phyloP scores from a whole-genome alignment of 2,113 vertebrate genomes.

The Acinonyx jubatus region DNA sequence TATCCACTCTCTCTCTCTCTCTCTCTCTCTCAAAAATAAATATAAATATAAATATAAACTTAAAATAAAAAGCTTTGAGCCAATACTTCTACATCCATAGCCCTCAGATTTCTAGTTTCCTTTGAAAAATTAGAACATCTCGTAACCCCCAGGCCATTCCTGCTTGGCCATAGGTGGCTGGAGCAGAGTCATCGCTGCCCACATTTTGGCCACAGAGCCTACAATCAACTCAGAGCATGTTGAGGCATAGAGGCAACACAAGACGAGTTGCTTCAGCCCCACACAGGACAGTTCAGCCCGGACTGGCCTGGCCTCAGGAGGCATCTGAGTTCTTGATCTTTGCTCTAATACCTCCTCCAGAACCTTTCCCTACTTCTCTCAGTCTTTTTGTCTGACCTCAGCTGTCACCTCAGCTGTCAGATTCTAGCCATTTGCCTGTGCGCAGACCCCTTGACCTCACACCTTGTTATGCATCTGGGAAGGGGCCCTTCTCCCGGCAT shows the following conservation, averaged over 20 bases:
- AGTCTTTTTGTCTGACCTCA: background rate
- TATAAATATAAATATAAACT: too few relatives aligned
- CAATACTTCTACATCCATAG: background rate
- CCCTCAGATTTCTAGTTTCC: background rate
- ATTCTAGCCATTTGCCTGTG: background rate
- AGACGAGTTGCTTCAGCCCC: background rate
- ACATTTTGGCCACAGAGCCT: background rate
- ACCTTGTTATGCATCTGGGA: background rate
- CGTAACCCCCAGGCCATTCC: rapidly evolving
- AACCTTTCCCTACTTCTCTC: background rate
- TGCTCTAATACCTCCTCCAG: background rate
- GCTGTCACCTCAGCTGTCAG: background rate
- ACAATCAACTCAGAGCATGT: too few relatives aligned
- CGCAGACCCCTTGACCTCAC: background rate
- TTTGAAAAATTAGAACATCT: background rate
- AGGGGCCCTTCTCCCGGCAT: background rate
- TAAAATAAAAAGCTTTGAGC: background rate
- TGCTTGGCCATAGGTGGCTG: background rate
- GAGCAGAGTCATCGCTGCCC: background rate
- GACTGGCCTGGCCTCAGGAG: background rate
- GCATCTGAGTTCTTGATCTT: background rate
- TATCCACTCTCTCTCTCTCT: too few relatives aligned
- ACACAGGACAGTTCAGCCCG: too few relatives aligned
- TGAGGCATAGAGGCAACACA: rapidly evolving
- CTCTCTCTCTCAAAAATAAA: too few relatives aligned